Evolutionary conservation across 2,113 vertebrate species (phyloP).

Genomic region (Epinephelus lanceolatus): DNA sequence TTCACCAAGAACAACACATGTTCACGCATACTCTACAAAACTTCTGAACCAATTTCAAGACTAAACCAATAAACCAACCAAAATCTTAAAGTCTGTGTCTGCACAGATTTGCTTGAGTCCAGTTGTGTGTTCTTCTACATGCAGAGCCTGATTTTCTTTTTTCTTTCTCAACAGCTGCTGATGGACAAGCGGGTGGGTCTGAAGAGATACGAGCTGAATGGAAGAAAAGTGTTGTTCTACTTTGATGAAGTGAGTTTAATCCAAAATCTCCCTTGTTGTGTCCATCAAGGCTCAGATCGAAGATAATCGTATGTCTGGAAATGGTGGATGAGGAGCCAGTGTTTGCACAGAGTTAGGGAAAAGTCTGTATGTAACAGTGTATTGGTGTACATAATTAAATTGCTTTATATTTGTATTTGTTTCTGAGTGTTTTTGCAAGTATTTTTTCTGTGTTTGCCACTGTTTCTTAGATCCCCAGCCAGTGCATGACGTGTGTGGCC

Average conservation of each 20-base stretch:
- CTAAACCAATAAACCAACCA: not conserved
- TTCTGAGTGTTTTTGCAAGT: not conserved
- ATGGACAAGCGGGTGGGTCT: conserved; percentile 91
- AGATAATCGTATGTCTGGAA: not conserved
- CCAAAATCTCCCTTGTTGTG: not conserved
- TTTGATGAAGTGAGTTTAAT: conserved; percentile 91
- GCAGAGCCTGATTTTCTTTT: not conserved
- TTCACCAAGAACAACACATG: not conserved
- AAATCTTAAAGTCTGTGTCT: not conserved
- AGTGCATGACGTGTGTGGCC: conserved; percentile 93
- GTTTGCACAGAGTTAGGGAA: not conserved
- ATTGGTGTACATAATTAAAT: not conserved
- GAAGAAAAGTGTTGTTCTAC: conserved; percentile 93
- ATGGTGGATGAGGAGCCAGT: not conserved
- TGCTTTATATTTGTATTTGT: not conserved
- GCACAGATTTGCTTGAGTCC: not conserved
- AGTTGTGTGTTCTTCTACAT: not conserved
- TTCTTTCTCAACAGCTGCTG: conserved; percentile 83
- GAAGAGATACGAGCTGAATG: conserved; percentile 92
- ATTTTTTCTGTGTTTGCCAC: conserved; percentile 13
- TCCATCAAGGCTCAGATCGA: not conserved
- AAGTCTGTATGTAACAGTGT: not conserved
- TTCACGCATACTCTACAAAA: not conserved
- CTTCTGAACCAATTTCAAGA: not conserved
- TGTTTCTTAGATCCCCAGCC: conserved; percentile 89